Conservation (phyloP, 2,888 invertebrate genomes). For the Ormyrus thymus region DNA sequence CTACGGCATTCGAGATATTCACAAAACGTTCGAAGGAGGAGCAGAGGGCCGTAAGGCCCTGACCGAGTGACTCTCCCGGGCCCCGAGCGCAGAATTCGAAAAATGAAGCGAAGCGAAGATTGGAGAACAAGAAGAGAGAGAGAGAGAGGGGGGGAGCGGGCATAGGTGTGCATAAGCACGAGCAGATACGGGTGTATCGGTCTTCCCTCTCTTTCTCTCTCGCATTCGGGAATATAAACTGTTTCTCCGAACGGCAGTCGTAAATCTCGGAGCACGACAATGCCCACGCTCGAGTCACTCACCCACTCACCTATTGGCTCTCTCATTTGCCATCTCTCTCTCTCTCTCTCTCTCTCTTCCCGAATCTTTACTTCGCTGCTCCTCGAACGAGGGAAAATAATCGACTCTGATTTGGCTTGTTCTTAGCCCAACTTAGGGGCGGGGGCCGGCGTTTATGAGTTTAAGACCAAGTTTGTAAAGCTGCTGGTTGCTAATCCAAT, state of each 20-base stretch:
- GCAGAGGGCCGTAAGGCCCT: conserved; percentile 45
- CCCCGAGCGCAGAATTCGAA: conserved; percentile 61
- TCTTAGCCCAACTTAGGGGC: conserved; percentile 24
- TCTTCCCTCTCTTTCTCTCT: conserved; percentile 51
- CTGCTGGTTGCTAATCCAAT: neutral
- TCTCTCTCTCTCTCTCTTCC: neutral
- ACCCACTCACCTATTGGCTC: conserved; percentile 68
- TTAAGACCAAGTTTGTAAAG: conserved; percentile 29
- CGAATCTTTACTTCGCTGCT: conserved; percentile 6
- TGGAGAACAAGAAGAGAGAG: conserved; percentile 17
- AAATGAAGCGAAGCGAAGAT: conserved; percentile 61
- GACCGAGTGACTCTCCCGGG: conserved; percentile 63
- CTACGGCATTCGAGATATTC: conserved; percentile 40
- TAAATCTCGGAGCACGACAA: conserved; percentile 73
- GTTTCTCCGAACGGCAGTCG: conserved; percentile 73
- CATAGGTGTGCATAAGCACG: conserved; percentile 19
- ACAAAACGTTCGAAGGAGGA: conserved; percentile 44
- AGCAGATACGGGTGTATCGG: conserved; percentile 66
- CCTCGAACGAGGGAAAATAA: conserved; percentile 51
- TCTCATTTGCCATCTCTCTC: conserved; percentile 28
- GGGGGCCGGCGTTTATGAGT: conserved; percentile 25
- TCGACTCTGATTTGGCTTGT: conserved; percentile 29
- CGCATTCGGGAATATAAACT: conserved; percentile 70
- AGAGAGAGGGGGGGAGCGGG: conserved; percentile 4
- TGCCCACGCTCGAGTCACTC: conserved; percentile 66